These are phyloP conservation scores for Bedellia somnulentella DNA, from an alignment of 2,888 invertebrate genomes.

Conservation along the genomic window DNA sequence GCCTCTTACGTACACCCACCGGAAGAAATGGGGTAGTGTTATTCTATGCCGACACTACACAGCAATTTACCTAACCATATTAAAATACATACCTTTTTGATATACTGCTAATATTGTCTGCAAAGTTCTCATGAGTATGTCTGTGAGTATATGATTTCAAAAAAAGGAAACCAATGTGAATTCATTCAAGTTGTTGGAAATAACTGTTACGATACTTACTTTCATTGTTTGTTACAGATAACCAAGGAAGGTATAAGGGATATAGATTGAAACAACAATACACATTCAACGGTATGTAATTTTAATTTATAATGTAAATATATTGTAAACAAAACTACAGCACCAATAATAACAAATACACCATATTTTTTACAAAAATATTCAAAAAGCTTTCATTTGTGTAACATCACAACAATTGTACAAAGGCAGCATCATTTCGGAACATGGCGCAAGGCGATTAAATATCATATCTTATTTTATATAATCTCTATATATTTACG, in stretches of 20 bases:
- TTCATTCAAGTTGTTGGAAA: too few species aligned
- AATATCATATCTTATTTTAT: too few species aligned
- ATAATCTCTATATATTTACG: constrained; percentile 25
- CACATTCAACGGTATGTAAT: constrained; percentile 35
- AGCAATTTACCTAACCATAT: too few species aligned
- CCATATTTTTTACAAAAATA: constrained; percentile 57
- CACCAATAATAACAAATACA: constrained; percentile 60
- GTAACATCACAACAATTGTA: constrained; percentile 42
- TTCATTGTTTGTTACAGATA: constrained; percentile 47
- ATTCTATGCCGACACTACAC: too few species aligned
- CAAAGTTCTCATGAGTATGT: too few species aligned
- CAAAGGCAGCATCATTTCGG: constrained; percentile 44
- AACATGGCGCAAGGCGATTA: constrained; percentile 21
- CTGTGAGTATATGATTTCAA: too few species aligned
- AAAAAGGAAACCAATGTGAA: too few species aligned
- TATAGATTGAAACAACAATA: constrained; percentile 26
- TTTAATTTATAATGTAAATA: constrained; percentile 49
- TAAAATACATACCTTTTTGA: too few species aligned
- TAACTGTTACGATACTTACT: too few species aligned
- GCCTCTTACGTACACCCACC: too few species aligned
- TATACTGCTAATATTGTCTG: too few species aligned
- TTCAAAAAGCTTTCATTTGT: constrained; percentile 42
- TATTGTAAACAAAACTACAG: constrained; percentile 54
- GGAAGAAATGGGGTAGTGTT: too few species aligned
- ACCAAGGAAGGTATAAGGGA: constrained; percentile 51